These are phyloP conservation scores for Salvelinus alpinus DNA, from an alignment of 2,113 vertebrate species.

Conservation along the genomic window DNA sequence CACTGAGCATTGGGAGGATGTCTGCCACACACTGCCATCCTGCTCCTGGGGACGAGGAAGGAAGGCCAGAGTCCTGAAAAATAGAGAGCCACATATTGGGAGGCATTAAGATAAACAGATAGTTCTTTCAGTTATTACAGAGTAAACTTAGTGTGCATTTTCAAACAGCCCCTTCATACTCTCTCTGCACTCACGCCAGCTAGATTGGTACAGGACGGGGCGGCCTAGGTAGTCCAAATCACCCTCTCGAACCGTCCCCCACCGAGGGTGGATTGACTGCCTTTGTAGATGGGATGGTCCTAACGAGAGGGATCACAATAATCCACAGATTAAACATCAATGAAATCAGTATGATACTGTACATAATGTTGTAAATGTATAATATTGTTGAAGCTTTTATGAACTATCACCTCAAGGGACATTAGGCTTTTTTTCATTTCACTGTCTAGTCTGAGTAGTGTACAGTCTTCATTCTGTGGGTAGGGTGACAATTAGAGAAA, in stretches of 20 bases:
- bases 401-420: slow-evolving; percentile 81
- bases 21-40: slow-evolving; percentile 11
- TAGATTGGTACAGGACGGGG: slow-evolving; percentile 31
- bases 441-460: slow-evolving; percentile 71
- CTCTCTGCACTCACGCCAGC: slow-evolving; percentile 31
- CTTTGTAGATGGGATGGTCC: slow-evolving; percentile 56
- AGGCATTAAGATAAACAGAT: neutral
- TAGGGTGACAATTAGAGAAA: neutral
- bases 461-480: slow-evolving; percentile 74
- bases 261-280: slow-evolving; percentile 77
- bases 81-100: neutral
- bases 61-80: slow-evolving; percentile 68
- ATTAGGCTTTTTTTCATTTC: slow-evolving; percentile 80
- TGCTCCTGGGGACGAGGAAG: slow-evolving; percentile 44
- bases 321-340: neutral
- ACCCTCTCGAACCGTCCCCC: slow-evolving; percentile 63
- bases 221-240: slow-evolving; percentile 77
- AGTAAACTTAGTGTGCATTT: neutral
- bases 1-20: neutral
- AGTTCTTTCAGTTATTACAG: neutral
- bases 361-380: neutral
- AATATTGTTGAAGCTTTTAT: neutral
- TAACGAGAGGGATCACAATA: slow-evolving; percentile 28
- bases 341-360: neutral
- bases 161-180: slow-evolving; percentile 19